Conservation (phyloP, 2,113 vertebrate species). For the Andinoacara biseriatus region DNA sequence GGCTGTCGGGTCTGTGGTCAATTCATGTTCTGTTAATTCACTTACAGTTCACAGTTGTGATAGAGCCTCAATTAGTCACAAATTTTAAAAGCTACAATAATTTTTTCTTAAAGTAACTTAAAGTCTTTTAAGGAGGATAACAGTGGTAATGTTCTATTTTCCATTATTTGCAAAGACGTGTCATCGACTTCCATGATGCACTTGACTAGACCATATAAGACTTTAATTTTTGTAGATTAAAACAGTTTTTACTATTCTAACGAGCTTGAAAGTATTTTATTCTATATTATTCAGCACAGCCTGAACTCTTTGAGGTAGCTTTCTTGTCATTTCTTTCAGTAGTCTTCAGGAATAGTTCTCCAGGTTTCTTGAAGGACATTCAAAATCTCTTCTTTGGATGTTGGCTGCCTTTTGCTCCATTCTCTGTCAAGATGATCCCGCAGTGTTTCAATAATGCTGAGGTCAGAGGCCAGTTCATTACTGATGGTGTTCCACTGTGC, state of each 20-base stretch:
- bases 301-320: no score
- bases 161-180: background rate
- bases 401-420: background rate
- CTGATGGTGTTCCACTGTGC: background rate
- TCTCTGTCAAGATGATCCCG: background rate
- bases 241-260: background rate
- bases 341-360: background rate
- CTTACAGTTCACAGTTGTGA: background rate
- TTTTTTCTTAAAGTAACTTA: background rate
- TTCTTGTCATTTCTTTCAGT: background rate
- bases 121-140: background rate
- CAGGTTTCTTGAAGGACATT: background rate
- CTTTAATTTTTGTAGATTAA: background rate
- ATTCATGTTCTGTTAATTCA: conserved; percentile 18
- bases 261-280: background rate
- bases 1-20: conserved; percentile 19
- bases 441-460: background rate
- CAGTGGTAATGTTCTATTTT: background rate
- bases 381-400: background rate
- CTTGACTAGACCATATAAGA: background rate
- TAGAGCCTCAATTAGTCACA: conserved; percentile 14
- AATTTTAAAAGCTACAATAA: background rate
- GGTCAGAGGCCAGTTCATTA: background rate
- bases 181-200: background rate
- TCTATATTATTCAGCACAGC: background rate